Conservation (phyloP, 2,888 invertebrate genomes). For the Microchrysa polita region DNA sequence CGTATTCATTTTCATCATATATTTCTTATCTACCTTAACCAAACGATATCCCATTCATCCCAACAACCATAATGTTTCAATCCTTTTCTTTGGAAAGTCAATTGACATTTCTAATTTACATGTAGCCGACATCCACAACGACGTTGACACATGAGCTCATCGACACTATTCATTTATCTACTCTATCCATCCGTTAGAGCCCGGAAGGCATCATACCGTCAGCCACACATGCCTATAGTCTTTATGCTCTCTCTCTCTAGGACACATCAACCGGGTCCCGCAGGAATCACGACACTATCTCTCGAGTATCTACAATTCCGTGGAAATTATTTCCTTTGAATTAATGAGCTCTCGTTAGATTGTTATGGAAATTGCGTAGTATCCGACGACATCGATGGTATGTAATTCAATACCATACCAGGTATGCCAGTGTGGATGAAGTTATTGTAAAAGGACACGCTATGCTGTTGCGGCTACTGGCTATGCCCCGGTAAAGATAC, state of each 20-base stretch:
- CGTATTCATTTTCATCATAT: neutral
- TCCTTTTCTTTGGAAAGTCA: neutral
- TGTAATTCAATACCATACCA: neutral
- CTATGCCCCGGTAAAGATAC: neutral
- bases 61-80: neutral
- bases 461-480: neutral
- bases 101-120: neutral
- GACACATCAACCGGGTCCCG: neutral
- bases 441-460: neutral
- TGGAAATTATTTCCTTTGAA: slow-evolving; percentile 40
- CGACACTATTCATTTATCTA: neutral
- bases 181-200: too few species aligned
- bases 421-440: neutral
- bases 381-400: neutral
- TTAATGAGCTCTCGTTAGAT: slow-evolving; percentile 41
- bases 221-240: too few species aligned
- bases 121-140: neutral
- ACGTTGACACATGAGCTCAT: neutral
- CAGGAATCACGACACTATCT: slow-evolving; percentile 22
- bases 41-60: neutral
- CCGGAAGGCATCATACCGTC: too few species aligned
- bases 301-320: neutral
- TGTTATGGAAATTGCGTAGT: slow-evolving; percentile 41
- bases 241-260: neutral
- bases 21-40: slow-evolving; percentile 10